These are phyloP conservation scores for Cremastobaeus sp. DNA, from an alignment of 2,888 invertebrate genomes.

Conservation along the genomic window DNA sequence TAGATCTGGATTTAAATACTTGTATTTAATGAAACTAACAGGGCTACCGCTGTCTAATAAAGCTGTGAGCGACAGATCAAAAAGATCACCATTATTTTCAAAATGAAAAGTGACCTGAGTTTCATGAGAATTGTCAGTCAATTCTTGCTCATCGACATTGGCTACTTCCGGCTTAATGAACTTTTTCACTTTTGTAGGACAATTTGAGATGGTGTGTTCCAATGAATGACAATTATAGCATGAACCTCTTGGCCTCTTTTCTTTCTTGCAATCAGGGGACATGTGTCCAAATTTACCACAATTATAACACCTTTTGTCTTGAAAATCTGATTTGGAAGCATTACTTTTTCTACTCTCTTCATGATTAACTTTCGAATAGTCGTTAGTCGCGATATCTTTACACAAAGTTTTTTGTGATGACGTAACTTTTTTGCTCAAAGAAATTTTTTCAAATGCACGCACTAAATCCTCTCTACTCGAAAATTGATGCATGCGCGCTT, in stretches of 20 bases:
- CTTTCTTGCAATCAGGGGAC: background rate
- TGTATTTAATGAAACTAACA: slow-evolving; percentile 11
- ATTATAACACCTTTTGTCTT: slow-evolving; percentile 41
- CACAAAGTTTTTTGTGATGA: background rate
- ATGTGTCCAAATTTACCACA: slow-evolving; percentile 20
- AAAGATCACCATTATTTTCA: background rate
- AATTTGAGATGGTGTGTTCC: background rate
- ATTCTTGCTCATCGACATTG: too few relatives aligned
- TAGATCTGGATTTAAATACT: background rate
- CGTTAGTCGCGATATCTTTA: too few relatives aligned
- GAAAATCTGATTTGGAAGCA: too few relatives aligned
- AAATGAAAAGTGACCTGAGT: background rate
- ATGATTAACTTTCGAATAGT: too few relatives aligned
- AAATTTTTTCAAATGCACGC: slow-evolving; percentile 1
- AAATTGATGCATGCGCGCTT: slow-evolving; percentile 39
- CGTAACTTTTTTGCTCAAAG: background rate
- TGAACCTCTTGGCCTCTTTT: slow-evolving; percentile 10
- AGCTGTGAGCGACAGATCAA: slow-evolving; percentile 3
- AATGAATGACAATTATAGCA: slow-evolving; percentile 14
- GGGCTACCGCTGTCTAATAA: slow-evolving; percentile 31
- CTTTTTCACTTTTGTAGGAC: slow-evolving; percentile 1
- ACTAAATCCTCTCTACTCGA: background rate
- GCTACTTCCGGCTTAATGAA: too few relatives aligned
- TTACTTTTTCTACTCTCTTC: too few relatives aligned
- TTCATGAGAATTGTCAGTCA: background rate